Conservation (phyloP, 2,113 vertebrate species). For the Psittacara wagleri region DNA sequence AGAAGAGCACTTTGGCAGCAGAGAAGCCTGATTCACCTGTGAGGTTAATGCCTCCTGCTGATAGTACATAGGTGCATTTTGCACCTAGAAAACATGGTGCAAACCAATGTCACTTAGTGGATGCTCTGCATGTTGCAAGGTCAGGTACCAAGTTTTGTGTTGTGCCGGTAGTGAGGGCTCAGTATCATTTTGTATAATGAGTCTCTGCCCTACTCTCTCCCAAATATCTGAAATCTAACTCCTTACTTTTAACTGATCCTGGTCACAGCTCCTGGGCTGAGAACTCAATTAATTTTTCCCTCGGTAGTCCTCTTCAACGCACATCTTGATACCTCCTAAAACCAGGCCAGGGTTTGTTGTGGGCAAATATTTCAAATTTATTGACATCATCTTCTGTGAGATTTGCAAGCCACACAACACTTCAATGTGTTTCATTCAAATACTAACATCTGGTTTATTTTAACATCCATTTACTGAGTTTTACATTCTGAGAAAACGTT, state of each 20-base stretch:
- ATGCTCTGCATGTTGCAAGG: not conserved
- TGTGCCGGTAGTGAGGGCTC: not conserved
- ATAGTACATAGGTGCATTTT: not conserved
- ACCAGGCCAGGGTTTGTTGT: not conserved
- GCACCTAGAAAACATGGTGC: not conserved
- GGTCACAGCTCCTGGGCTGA: not conserved
- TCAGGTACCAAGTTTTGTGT: rapidly evolving
- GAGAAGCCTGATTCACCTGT: not conserved
- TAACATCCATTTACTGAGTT: not conserved
- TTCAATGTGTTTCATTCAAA: not conserved
- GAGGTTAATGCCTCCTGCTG: not conserved
- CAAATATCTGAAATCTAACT: not conserved
- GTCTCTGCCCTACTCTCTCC: not conserved
- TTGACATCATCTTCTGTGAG: not conserved
- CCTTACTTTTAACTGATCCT: not conserved
- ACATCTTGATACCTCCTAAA: not conserved
- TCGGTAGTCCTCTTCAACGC: not conserved
- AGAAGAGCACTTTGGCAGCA: not conserved
- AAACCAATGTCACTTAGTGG: rapidly evolving
- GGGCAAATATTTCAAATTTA: not conserved
- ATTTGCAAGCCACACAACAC: not conserved
- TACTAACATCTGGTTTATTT: not conserved
- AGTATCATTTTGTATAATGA: not conserved
- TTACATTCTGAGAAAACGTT: not conserved
- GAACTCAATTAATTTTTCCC: not conserved